These are phyloP conservation scores for Remorina albescens DNA, from an alignment of 2,797 vertebrate genomes.

Conservation along the genomic window DNA sequence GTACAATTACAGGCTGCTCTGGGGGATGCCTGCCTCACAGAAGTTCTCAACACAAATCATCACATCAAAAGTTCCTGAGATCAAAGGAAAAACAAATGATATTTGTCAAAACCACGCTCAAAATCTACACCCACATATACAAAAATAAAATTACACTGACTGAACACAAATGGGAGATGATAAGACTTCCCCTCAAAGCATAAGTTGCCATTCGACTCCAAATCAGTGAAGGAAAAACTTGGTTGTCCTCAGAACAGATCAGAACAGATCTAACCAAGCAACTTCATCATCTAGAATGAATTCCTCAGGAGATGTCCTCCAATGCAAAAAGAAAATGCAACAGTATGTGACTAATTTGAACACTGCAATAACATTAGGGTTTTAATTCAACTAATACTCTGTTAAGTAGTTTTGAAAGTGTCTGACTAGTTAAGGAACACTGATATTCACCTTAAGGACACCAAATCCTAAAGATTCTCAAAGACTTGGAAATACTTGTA, in stretches of 20 bases:
- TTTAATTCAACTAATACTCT: constrained; percentile 54
- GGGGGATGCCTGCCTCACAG: constrained; percentile 50
- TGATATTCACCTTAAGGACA: constrained; percentile 61
- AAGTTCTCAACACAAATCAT: constrained; percentile 67
- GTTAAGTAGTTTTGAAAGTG: constrained; percentile 53
- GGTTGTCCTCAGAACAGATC: constrained; percentile 50
- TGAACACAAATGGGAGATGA: constrained; percentile 60
- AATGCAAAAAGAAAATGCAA: constrained; percentile 44
- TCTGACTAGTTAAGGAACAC: constrained; percentile 59
- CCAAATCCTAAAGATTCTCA: constrained; percentile 53
- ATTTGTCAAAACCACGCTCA: constrained; percentile 60
- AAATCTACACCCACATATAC: constrained; percentile 65
- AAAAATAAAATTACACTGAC: constrained; percentile 64
- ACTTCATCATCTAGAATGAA: constrained; percentile 26
- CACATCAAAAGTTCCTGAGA: constrained; percentile 78
- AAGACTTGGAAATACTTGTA: constrained; percentile 46
- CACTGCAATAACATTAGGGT: constrained; percentile 50
- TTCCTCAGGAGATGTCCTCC: constrained; percentile 34
- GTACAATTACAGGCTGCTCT: constrained; percentile 71
- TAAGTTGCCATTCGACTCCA: constrained; percentile 13
- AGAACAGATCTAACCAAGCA: constrained; percentile 45
- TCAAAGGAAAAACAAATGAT: constrained; percentile 69
- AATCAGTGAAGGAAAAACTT: too few species aligned
- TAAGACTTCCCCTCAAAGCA: constrained; percentile 42
- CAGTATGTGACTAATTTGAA: constrained; percentile 47